Percentiles rank a stretch among this genome's conserved stretches.
phyloP scores from a whole-genome alignment of 37 sponge, comb jelly and placozoan species.

The Bolinopsis microptera region DNA sequence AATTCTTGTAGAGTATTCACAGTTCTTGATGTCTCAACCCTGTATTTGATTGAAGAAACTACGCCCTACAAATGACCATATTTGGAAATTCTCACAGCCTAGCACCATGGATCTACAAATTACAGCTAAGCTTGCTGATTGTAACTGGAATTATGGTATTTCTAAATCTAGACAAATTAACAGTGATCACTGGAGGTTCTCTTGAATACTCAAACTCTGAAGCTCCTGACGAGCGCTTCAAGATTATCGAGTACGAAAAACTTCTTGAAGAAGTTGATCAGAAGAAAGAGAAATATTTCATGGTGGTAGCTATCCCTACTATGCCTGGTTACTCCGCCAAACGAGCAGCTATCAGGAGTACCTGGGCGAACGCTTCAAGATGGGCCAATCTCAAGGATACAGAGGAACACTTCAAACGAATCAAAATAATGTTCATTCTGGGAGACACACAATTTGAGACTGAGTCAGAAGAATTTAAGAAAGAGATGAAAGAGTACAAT shows the following conservation, averaged over 20 bases:
- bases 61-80: no score
- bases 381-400: not conserved
- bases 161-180: not conserved
- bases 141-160: not conserved
- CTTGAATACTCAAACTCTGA: not conserved
- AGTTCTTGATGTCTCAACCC: no score
- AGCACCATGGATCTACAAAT: not conserved
- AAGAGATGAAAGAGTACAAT: not conserved
- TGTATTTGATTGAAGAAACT: no score
- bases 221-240: no score
- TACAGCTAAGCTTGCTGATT: not conserved
- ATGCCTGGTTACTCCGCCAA: not conserved
- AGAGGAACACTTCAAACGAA: not conserved
- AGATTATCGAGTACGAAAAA: no score
- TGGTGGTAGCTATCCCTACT: constrained; percentile 11
- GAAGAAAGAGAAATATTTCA: not conserved
- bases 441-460: not conserved
- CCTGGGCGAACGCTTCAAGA: not conserved
- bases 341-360: not conserved
- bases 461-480: not conserved
- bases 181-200: not conserved
- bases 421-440: constrained; percentile 29
- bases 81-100: no score
- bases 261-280: no score
- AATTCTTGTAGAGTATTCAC: no score